Evolutionary conservation across 2,113 vertebrate species (phyloP).

Genomic region (Dromaius novaehollandiae): DNA sequence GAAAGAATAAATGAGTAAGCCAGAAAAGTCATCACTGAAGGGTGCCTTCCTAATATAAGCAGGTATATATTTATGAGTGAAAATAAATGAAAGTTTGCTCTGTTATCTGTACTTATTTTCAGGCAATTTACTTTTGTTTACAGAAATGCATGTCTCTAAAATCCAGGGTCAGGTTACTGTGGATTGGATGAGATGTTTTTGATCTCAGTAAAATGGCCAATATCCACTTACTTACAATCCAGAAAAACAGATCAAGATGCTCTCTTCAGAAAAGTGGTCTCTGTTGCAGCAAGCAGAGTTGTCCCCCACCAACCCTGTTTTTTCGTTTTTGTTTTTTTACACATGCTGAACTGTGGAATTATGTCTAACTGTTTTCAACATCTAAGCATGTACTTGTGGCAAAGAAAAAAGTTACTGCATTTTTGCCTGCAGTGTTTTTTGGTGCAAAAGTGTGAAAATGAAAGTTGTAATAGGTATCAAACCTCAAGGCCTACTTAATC

Average conservation of each 20-base stretch:
- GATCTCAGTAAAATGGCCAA: neutral
- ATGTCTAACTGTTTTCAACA: neutral
- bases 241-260: neutral
- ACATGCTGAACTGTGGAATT: neutral
- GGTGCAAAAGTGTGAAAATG: neutral
- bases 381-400: neutral
- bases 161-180: neutral
- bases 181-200: neutral
- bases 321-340: neutral
- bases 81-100: neutral
- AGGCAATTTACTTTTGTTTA: slow-evolving; percentile 2
- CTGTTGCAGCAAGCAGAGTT: neutral
- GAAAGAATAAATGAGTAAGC: neutral
- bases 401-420: neutral
- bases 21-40: neutral
- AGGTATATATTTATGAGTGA: neutral
- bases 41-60: neutral
- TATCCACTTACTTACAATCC: neutral
- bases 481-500: neutral
- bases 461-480: neutral
- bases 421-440: neutral
- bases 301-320: neutral
- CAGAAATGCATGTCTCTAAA: neutral
- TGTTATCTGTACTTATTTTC: neutral
- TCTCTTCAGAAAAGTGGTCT: neutral